phyloP scores from a whole-genome alignment of 1,140 invertebrate genomes.

The Odontomachus brunneus region DNA sequence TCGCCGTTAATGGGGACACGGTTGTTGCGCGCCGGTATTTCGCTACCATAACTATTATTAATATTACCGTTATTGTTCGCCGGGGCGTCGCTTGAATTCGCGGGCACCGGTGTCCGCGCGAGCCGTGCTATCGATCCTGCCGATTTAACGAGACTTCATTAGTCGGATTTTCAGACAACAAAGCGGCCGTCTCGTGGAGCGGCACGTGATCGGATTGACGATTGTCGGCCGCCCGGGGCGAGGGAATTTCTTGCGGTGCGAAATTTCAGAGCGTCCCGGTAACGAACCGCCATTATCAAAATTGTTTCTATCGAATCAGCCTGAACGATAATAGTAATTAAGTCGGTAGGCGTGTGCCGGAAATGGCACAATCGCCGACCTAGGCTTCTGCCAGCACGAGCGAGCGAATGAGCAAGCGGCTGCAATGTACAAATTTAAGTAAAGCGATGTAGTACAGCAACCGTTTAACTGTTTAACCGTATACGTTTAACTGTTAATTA shows the following conservation, averaged over 20 bases:
- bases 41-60: constrained; percentile 52
- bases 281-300: constrained; percentile 67
- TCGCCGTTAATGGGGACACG: constrained; percentile 37
- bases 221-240: constrained; percentile 42
- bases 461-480: too few species aligned
- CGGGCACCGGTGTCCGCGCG: constrained; percentile 9
- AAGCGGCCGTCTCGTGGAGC: constrained; percentile 49
- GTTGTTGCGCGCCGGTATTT: constrained; percentile 34
- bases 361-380: constrained; percentile 27
- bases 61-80: constrained; percentile 50
- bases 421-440: not conserved
- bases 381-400: constrained; percentile 8
- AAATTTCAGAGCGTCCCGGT: constrained; percentile 60
- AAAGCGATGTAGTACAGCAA: not conserved
- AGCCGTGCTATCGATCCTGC: constrained; percentile 53
- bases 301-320: constrained; percentile 53
- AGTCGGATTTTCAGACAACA: constrained; percentile 65
- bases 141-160: constrained; percentile 62
- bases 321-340: constrained; percentile 51
- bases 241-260: constrained; percentile 59
- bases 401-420: not conserved
- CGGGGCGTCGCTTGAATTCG: constrained; percentile 11
- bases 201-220: constrained; percentile 66
- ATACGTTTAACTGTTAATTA: too few species aligned
- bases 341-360: constrained; percentile 32